A percentile compares a stretch with the other conserved stretches of the same genome.
phyloP scores from a whole-genome alignment of 2,113 vertebrate species.

The Heteronetta atricapilla region DNA sequence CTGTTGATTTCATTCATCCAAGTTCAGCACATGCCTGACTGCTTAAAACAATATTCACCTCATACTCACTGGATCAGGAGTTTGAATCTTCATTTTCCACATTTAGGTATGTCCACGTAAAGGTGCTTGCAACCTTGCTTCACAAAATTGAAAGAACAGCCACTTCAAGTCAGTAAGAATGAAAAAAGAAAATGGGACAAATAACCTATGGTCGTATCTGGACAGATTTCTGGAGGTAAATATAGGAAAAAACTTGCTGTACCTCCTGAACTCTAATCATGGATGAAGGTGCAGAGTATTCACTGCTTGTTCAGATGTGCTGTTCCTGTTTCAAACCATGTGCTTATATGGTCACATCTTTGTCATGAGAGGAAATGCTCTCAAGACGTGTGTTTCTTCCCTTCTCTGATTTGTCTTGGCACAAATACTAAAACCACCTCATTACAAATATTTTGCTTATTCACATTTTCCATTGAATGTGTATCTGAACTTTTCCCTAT shows the following conservation, averaged over 20 bases:
- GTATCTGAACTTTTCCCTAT: neutral
- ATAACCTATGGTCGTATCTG: accelerated
- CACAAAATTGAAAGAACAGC: neutral
- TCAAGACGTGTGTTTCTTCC: neutral
- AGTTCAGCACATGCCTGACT: neutral
- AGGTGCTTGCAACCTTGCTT: neutral
- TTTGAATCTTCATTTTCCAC: neutral
- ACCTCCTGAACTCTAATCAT: neutral
- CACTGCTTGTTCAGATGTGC: neutral
- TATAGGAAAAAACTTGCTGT: neutral
- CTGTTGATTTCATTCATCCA: neutral
- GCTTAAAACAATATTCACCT: neutral
- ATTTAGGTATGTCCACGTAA: neutral
- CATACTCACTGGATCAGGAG: neutral
- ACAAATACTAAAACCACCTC: neutral
- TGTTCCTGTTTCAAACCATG: neutral
- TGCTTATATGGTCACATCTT: neutral
- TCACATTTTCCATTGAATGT: neutral
- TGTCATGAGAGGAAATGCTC: neutral
- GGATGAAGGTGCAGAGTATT: neutral
- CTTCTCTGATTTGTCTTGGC: neutral
- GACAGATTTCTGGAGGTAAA: neutral
- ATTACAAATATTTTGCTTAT: neutral
- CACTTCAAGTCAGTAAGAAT: neutral
- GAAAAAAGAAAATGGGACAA: neutral